Evolutionary conservation across 2,888 invertebrate species (phyloP), one percentile per base, ranked within the genome.

Genomic region (Nasonia oneida): DNA sequence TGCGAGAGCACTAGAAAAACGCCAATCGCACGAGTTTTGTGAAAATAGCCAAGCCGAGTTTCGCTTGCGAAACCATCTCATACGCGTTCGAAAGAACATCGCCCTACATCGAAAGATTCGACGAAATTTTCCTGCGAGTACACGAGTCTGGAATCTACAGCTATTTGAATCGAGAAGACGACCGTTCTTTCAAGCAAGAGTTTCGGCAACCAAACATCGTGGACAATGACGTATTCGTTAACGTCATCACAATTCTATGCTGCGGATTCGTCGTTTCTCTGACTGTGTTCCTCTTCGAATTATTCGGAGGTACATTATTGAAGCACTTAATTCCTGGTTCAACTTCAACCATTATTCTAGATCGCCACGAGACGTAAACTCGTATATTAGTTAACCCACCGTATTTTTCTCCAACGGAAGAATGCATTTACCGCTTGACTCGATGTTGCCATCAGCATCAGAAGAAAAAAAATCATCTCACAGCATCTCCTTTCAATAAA

Each of bases 31-130:
- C 18, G 5, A 39, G 8, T 8, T 73, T n/a, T 2, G 14, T 64
- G 8, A 73, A 73, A n/a, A 73, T 73, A 2, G 39, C 42, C 1
- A 73, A 73, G 42, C 8, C n/a, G 0, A 10, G 2, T 18, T 73
- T 73, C 0, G 12, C n/a, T 4, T 73, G 42, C 39, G 0, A 0
- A n/a, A 73, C 5, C 14, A 2, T 42, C 3, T 0, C 29, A 23
- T 75, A 75, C 29, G 6, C 75, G 1, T 75, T 75, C 6, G 75
- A 75, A 75, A 75, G 4, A 14, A 15, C 75, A 14, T 47, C 75
- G 3, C 75, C 75, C 53, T 75, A 50, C 50, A 15, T 50, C 15
- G 6, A 33, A 29, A 47, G 5, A 29, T 5, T 75, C 50, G 29
- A 75, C 5, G 2, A 53, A 1, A 50, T 75, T 3, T 75, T 75